Evolutionary conservation across 2,888 invertebrate genomes (phyloP).

Genomic region (Tromatobia lineatoria): DNA sequence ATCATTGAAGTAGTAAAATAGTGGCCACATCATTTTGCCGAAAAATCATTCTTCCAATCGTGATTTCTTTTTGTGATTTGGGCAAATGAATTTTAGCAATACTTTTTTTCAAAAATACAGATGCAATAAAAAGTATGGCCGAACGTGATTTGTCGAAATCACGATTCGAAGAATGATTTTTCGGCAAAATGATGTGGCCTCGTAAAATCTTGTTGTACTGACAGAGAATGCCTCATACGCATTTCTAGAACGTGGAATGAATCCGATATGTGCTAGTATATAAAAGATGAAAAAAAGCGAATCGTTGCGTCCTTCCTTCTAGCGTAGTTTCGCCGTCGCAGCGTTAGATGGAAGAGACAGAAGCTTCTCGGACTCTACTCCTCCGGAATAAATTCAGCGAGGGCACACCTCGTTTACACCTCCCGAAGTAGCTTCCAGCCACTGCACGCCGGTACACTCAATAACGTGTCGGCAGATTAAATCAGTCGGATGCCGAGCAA

Average conservation of each 20-base stretch:
- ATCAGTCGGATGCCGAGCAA: constrained; percentile 68
- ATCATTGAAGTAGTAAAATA: no score
- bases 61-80: no score
- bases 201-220: no score
- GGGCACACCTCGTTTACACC: constrained; percentile 67
- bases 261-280: constrained; percentile 43
- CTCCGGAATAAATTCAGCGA: constrained; percentile 64
- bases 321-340: not conserved
- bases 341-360: constrained; percentile 32
- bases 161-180: no score
- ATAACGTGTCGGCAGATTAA: constrained; percentile 73
- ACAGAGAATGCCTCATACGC: not conserved
- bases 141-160: no score
- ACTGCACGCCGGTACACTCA: constrained; percentile 66
- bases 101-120: no score
- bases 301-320: constrained; percentile 4
- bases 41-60: no score
- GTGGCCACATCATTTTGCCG: no score
- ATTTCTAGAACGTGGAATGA: constrained; percentile 57
- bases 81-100: no score
- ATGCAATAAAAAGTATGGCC: no score
- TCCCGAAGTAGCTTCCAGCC: constrained; percentile 66
- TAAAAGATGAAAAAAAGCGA: constrained; percentile 35
- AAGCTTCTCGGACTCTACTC: constrained; percentile 37
- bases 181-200: no score